These are phyloP conservation scores for Rhincodon typus DNA, from an alignment of 2,797 vertebrate genomes.

Conservation along the genomic window DNA sequence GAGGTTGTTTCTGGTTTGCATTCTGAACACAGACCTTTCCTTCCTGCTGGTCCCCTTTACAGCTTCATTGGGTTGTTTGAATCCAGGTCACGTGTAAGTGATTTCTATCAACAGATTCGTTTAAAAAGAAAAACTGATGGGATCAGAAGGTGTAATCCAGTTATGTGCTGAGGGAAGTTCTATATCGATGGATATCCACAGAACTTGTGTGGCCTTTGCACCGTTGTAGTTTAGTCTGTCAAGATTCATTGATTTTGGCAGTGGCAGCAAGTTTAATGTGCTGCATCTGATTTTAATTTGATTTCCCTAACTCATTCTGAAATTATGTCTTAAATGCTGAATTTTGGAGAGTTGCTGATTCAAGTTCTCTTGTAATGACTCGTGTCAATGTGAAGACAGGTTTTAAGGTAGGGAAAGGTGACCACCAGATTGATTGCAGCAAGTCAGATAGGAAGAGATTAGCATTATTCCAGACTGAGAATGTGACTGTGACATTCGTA, in stretches of 20 bases:
- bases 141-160: no score
- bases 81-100: neutral
- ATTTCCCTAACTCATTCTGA: neutral
- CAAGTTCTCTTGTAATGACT: no score
- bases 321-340: neutral
- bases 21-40: neutral
- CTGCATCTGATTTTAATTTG: neutral
- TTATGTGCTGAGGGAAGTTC: neutral
- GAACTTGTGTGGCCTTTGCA: conserved; percentile 69
- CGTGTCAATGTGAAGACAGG: neutral
- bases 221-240: conserved; percentile 50
- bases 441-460: neutral
- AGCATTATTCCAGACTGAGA: neutral
- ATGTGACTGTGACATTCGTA: neutral
- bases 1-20: neutral
- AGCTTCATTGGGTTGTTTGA: neutral
- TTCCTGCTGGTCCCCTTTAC: neutral
- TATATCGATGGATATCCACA: conserved; percentile 42
- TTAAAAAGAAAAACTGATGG: neutral
- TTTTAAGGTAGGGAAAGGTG: neutral
- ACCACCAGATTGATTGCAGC: neutral
- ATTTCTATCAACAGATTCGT: neutral
- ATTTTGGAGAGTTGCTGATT: neutral
- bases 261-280: neutral
- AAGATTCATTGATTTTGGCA: neutral